Base-by-base conservation (phyloP, 2,888 invertebrate genomes). In the Poecilus cupreus region DNA sequence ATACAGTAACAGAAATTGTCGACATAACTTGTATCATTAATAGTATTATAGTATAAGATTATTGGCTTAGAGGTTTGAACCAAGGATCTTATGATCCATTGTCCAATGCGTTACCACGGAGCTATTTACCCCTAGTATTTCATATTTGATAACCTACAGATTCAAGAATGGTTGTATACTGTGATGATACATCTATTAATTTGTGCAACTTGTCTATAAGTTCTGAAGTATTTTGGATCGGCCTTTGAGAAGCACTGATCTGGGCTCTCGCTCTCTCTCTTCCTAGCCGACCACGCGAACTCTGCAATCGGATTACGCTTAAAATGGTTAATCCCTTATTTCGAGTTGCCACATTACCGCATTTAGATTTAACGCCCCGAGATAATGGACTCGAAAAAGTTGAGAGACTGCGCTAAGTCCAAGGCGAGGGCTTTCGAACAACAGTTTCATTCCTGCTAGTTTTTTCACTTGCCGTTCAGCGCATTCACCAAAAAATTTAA, bases 281-380 rank as follows among this genome's bases (percentile, higher is more conserved):
- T 60, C 20, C 60, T 60, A 10, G 60, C 1, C 11, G 70, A 43
- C 76, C 54, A 68, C 32, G 60, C 77, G 24, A 77, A 76, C 76
- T 76, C 54, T 43, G 43, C 26, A 77, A 77, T 77, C 77, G 60
- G 60, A 77, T 77, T 77, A 77, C 39, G 64, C 39, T 77, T 46
- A 77, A 77, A 77, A 77, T 77, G 77, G 43, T 77, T 77, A 77
- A 77, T 77, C 60, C 77, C 60, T 46, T 74, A 74, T 74, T 74
- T 26, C 26, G 49, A 49, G 74, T 46, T 46, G 49, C 72, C 72
- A 72, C 49, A 72, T 74, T 74, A 68, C 37, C 32, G 68, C 68
- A 68, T 68, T 68, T 68, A 37, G 37, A 68, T 68, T 68, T 68
- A 68, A 1, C 68, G 68, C 68, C 39, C 39, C 26, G 60, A 60